Evolutionary conservation across 2,797 vertebrate species (phyloP), one percentile per base, ranked within the genome.

Genomic region (Myotis myotis): DNA sequence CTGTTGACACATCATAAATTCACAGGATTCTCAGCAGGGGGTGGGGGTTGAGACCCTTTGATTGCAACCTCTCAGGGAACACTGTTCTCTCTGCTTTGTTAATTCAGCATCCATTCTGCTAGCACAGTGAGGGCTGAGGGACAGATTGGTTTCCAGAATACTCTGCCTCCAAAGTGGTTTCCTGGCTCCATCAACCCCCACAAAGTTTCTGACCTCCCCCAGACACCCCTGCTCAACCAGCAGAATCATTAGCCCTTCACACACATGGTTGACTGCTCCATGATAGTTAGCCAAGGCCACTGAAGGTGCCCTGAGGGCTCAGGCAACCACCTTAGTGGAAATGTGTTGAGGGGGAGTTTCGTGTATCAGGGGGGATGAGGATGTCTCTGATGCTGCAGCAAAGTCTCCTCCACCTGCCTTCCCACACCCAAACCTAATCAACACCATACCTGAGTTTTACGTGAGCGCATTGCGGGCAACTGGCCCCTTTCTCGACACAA

Each of bases 1-100:
- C 84, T 96, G 94, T 96, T 64, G 74, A 96, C 96, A 95, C 89
- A 96, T 95, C 89, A 95, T 93, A 96, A 97, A 96, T 96, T 97
- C 92, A 93, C 84, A 94, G 94, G 80, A 60, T 75, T 96, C 92
- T 93, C 95, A 85, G 94, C 91, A 93, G 87, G 89, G 92, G 91
- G 47, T 89, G 53, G 94, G 70, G 64, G 75, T 94, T 95, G 95
- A 89, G 87, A 94, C 93, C 89, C 93, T 64, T 94, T 95, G 96
- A 96, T 96, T 94, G 71, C 89, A 95, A 89, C 89, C 87, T 97
- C 89, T 95, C 80, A 78, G 76, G 60, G 89, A 96, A 95, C 92
- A 96, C 76, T 93, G 91, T 94, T 92, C 82, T 79, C 80, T 95
- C 91, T 10, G 75, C 83, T 96, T 93, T 96, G 97, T 85, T 91